phyloP scores from a whole-genome alignment of 2,888 invertebrate species.

The Standfussiana lucernea region DNA sequence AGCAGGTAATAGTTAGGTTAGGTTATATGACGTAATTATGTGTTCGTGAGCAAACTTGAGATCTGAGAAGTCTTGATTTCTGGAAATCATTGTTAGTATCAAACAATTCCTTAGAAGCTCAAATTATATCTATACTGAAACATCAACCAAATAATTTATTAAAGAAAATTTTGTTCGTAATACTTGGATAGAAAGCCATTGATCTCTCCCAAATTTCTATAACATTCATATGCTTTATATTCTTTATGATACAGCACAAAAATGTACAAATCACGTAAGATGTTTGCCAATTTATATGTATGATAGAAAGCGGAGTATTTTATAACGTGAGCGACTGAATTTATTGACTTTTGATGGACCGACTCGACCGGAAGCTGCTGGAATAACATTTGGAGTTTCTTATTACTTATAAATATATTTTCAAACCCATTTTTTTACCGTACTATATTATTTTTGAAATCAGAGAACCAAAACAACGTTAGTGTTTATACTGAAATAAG shows the following conservation, averaged over 20 bases:
- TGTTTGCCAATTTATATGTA: conserved; percentile 1
- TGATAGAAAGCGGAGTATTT: conserved; percentile 14
- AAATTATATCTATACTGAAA: background rate
- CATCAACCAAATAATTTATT: background rate
- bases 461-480: background rate
- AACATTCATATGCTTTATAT: background rate
- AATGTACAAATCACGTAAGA: background rate
- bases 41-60: conserved; percentile 3
- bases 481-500: background rate
- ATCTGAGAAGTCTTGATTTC: background rate
- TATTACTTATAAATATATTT: background rate
- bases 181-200: conserved; percentile 13
- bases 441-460: background rate
- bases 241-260: conserved; percentile 37
- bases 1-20: conserved; percentile 13
- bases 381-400: background rate
- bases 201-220: conserved; percentile 31
- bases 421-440: background rate
- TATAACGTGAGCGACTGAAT: background rate
- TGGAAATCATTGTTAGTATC: background rate
- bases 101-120: conserved; percentile 1
- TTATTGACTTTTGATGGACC: background rate
- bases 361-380: background rate
- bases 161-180: background rate
- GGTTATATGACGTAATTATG: conserved; percentile 16